Percentiles rank a stretch among this genome's conserved stretches.
Evolutionary conservation across 2,113 vertebrate species (phyloP).

Genomic region (Pan troglodytes): NHGRI_mPanTro3-v2.1_pri NC_072403.2:42794001-42794500

Average conservation of each 20-base stretch:
- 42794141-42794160: not conserved
- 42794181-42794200: not conserved
- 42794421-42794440: not conserved
- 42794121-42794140: not conserved
- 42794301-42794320: not conserved
- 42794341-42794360: not conserved
- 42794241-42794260: not conserved
- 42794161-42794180: not conserved
- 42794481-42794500: accelerated
- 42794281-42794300: not conserved
- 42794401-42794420: not conserved
- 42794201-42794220: not conserved
- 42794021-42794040: not conserved
- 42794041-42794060: slow-evolving; percentile 1
- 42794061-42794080: not conserved
- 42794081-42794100: slow-evolving; percentile 21
- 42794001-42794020: not conserved
- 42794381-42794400: not conserved
- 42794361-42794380: not conserved
- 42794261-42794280: not conserved
- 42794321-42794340: not conserved
- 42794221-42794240: not conserved
- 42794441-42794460: not conserved
- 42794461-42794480: not conserved
- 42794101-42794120: not conserved